Percentiles rank a stretch among this genome's conserved stretches.
These are phyloP conservation scores for Drosophila atripex DNA, from an alignment of 2,888 invertebrate genomes.

Conservation along the genomic window DNA sequence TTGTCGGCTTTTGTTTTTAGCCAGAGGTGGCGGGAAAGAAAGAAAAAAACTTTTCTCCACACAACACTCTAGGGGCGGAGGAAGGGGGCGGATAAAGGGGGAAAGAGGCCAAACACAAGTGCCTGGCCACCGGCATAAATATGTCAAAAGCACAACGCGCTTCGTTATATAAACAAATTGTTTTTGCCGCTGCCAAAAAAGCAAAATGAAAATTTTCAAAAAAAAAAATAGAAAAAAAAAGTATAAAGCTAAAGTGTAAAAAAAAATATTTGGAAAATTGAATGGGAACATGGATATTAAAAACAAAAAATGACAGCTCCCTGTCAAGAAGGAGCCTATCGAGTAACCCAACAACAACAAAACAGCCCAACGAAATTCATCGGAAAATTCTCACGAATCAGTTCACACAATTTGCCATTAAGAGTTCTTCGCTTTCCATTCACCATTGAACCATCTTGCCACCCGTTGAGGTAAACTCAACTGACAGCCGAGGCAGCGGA, in stretches of 20 bases:
- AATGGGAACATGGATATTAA: conserved; percentile 60
- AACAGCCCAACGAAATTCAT: conserved; percentile 11
- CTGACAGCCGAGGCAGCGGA: neutral
- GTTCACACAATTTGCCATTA: conserved; percentile 31
- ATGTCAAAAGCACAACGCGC: conserved; percentile 72
- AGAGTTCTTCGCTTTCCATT: conserved; percentile 32
- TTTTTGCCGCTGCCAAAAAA: conserved; percentile 63
- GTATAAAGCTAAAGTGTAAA: neutral
- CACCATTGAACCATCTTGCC: conserved; percentile 35
- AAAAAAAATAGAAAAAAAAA: conserved; percentile 31
- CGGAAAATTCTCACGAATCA: conserved; percentile 30
- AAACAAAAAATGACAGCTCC: conserved; percentile 29
- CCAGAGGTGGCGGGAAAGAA: conserved; percentile 29
- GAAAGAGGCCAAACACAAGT: conserved; percentile 43
- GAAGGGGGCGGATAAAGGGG: conserved; percentile 5
- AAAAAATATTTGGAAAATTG: conserved; percentile 24
- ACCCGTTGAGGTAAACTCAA: conserved; percentile 21
- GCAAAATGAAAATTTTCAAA: conserved; percentile 7
- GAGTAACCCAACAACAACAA: conserved; percentile 21
- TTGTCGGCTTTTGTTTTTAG: conserved; percentile 48
- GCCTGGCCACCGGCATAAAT: conserved; percentile 75
- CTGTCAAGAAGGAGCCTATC: conserved; percentile 37
- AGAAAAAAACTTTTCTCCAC: conserved; percentile 12
- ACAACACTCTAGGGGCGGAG: conserved; percentile 1
- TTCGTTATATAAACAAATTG: conserved; percentile 74